Base-by-base conservation (phyloP, 2,113 vertebrate species). In the Aptenodytes patagonicus region DNA sequence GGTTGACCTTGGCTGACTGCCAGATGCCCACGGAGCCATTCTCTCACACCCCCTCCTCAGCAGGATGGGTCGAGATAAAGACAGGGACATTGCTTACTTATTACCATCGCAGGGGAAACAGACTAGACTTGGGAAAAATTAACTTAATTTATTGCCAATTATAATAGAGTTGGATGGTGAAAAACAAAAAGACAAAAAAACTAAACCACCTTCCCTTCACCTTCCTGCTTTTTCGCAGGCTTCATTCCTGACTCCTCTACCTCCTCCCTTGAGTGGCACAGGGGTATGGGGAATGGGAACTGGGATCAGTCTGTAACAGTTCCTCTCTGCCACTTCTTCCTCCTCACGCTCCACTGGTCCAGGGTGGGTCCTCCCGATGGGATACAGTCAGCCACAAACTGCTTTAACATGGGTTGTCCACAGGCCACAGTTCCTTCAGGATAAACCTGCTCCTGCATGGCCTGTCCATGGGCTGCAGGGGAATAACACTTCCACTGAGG, bases 231-330 rank as follows among this genome's bases (percentile, higher is more conserved):
- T 89, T 70, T 83, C 3, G 10, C n/a, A 54, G 54, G 9, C 28
- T 73, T 90, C 20, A 31, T 6, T 89, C 19, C 20, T 6, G 9
- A 26, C 29, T 66, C 12, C 8, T 58, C 36, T 77, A 16, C 28
- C 34, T 58, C 19, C 9, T 62, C n/a, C 7, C 9, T 14, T 24
- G 11, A 71, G 19, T 5, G 1, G 11, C 0, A 0, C 13, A 64
- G 32, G 14, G 17, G 14, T 38, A 20, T 3, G 4, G 14, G 28
- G 19, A 66, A 80, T 71, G 28, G 11, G 25, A 65, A 3, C 25
- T 70, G 25, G 11, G 7, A 62, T 61, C 38, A 32, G 38, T 25
- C 15, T 0, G 0, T 68, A 62, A 46, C 11, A 52, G 46, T 22
- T 90, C 24, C 26, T 71, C 26, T 64, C 46, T 71, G 47, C 12